These are phyloP conservation scores for Saccopteryx bilineata DNA, from an alignment of 2,113 vertebrate species.

Conservation along the genomic window DNA sequence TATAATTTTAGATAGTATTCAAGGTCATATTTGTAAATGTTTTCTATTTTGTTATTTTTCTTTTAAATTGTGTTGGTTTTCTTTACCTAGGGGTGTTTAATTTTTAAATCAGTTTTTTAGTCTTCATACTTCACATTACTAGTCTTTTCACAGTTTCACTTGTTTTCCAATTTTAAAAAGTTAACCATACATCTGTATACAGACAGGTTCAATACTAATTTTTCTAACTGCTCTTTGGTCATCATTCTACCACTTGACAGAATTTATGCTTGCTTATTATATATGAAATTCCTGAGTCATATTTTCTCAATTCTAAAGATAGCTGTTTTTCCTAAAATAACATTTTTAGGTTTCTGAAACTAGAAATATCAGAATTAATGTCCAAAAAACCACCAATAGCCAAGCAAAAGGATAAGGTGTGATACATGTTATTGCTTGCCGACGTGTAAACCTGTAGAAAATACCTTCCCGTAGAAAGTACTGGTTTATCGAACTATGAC, in stretches of 20 bases:
- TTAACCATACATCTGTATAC: constrained; percentile 48
- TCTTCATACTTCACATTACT: constrained; percentile 26
- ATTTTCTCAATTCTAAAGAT: constrained; percentile 54
- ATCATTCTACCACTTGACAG: constrained; percentile 56
- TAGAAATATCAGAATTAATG: constrained; percentile 42
- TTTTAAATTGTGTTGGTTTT: constrained; percentile 35
- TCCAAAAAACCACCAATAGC: background rate
- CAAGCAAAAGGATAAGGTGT: constrained; percentile 34
- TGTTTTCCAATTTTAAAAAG: constrained; percentile 48
- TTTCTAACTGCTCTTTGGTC: constrained; percentile 35
- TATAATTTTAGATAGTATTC: constrained; percentile 29
- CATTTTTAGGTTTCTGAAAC: constrained; percentile 58
- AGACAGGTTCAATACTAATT: constrained; percentile 13
- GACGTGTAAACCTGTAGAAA: background rate
- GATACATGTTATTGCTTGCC: background rate
- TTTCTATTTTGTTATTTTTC: constrained; percentile 46
- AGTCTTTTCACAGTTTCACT: constrained; percentile 52
- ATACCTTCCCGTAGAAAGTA: constrained; percentile 27
- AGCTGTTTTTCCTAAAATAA: constrained; percentile 55
- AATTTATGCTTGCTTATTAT: constrained; percentile 24
- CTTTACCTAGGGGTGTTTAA: constrained; percentile 37
- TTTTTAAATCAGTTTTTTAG: constrained; percentile 30
- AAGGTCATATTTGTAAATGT: constrained; percentile 37
- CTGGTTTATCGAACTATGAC: background rate
- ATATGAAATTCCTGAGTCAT: constrained; percentile 48